phyloP scores from a whole-genome alignment of 2,797 vertebrate species.

The Lophotriccus pileatus region DNA sequence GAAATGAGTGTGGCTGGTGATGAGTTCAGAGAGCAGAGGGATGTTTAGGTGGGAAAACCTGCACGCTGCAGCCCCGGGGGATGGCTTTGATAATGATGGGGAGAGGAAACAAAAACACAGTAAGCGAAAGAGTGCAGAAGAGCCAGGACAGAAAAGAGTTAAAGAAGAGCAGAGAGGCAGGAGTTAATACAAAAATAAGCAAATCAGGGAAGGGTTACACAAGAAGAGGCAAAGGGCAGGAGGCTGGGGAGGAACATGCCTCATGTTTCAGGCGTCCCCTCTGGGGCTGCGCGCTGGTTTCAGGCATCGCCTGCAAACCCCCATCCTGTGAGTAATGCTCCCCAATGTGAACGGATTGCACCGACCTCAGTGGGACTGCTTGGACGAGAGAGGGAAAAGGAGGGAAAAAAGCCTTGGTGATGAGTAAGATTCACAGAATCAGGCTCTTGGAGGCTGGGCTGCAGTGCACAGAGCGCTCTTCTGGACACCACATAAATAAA shows the following conservation, averaged over 20 bases:
- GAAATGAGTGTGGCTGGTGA: neutral
- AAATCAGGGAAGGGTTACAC: slow-evolving; percentile 17
- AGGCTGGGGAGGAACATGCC: slow-evolving; percentile 4
- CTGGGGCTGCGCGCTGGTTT: neutral
- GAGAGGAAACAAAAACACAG: neutral
- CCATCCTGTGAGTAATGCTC: slow-evolving; percentile 26
- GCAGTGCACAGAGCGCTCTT: neutral
- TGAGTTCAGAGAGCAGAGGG: neutral
- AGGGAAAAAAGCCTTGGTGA: neutral
- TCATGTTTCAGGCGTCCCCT: neutral
- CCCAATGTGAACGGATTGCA: neutral
- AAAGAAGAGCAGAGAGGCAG: neutral
- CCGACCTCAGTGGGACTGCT: neutral
- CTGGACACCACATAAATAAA: neutral
- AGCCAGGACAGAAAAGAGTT: neutral
- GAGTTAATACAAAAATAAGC: neutral
- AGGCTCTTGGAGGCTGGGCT: neutral
- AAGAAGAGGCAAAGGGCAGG: slow-evolving; percentile 45
- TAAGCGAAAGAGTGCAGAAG: neutral
- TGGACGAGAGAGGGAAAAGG: neutral
- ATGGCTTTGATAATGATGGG: neutral
- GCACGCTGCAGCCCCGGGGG: fast-evolving
- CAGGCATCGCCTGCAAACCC: neutral
- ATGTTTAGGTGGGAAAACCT: neutral
- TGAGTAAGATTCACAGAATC: neutral